Evolutionary conservation across 2,888 invertebrate species (phyloP).

Genomic region (Parapristionchus giblindavisi): DNA sequence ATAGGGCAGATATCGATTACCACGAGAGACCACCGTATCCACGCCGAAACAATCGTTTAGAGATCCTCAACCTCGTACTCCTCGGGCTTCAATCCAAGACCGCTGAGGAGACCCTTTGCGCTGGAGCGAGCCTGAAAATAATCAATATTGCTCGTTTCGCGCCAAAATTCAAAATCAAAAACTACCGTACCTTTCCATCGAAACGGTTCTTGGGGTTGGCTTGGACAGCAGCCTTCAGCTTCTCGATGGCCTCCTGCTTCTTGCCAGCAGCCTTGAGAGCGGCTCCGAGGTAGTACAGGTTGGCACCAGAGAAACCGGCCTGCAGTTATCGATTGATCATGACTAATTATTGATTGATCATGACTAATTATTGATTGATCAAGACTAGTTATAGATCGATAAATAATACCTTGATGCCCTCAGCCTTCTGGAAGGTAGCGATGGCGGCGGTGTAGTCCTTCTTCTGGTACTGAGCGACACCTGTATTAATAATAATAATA

Average conservation of each 20-base stretch:
- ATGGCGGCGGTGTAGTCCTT: conserved; percentile 58
- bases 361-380: not conserved
- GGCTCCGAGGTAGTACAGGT: conserved; percentile 53
- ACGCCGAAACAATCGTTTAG: conserved; percentile 29
- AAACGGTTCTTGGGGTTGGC: conserved; percentile 43
- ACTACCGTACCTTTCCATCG: conserved; percentile 45
- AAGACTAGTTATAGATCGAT: not conserved
- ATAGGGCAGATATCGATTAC: not conserved
- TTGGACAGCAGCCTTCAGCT: conserved; percentile 49
- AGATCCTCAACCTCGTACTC: conserved; percentile 50
- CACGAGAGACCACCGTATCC: not conserved
- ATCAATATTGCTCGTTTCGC: not conserved
- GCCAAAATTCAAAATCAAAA: not conserved
- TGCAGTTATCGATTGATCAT: conserved; percentile 29
- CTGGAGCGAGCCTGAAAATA: conserved; percentile 41
- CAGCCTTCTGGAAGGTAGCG: conserved; percentile 55
- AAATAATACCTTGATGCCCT: conserved; percentile 50
- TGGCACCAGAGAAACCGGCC: conserved; percentile 55
- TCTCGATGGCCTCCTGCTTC: conserved; percentile 53
- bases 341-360: not conserved
- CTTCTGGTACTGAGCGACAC: conserved; percentile 47
- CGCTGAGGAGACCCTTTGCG: conserved; percentile 42
- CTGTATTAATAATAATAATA: conserved; percentile 38
- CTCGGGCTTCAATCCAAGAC: conserved; percentile 53
- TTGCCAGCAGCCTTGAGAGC: conserved; percentile 48